Conservation (phyloP, 2,113 vertebrate species). For the Dipodomys stephensi region DNA sequence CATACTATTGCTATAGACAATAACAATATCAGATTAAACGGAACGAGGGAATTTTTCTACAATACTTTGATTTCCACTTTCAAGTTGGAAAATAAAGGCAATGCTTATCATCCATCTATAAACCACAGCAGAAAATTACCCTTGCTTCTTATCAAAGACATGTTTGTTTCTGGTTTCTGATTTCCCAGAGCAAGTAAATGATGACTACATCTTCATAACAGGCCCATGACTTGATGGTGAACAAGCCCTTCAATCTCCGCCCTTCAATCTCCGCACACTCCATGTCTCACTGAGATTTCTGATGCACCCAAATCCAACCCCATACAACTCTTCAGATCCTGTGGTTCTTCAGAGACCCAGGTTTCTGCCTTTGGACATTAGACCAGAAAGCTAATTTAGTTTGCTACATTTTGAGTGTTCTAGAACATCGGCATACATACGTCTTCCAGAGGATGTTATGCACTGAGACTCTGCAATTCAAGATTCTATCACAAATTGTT, state of each 20-base stretch:
- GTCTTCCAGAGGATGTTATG: neutral
- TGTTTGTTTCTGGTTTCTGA: neutral
- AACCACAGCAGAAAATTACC: neutral
- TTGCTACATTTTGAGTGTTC: neutral
- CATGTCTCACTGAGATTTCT: rapidly evolving
- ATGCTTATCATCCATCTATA: neutral
- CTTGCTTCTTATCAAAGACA: neutral
- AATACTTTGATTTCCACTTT: neutral
- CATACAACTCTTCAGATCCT: neutral
- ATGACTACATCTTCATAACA: neutral
- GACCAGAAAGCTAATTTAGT: neutral
- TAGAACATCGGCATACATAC: neutral
- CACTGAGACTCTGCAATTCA: slow-evolving; percentile 4
- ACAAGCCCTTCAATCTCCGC: too few relatives aligned
- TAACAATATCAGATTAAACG: neutral
- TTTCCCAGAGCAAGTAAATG: neutral
- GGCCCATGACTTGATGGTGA: neutral
- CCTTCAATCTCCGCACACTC: neutral
- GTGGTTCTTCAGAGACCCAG: neutral
- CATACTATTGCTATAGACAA: neutral
- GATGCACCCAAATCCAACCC: neutral
- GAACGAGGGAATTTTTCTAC: neutral
- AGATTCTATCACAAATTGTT: slow-evolving; percentile 33
- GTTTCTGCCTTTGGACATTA: neutral
- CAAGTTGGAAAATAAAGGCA: neutral